These are phyloP conservation scores for Sclerodermus sp. DNA, from an alignment of 2,888 invertebrate species.

Conservation along the genomic window DNA sequence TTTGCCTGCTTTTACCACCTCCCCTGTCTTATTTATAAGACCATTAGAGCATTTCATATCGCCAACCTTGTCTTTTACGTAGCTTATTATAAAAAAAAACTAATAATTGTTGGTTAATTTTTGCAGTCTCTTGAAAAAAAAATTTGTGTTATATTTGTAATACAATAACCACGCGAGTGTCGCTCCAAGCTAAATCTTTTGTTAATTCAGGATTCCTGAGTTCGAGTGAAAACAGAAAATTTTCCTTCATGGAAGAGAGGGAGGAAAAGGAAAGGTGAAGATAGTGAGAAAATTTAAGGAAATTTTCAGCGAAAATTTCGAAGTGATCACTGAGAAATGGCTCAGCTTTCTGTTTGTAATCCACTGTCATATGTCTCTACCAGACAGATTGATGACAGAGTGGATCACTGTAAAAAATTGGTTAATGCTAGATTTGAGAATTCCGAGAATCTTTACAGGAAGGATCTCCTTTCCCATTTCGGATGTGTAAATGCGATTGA, in stretches of 20 bases:
- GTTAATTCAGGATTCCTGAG: no score
- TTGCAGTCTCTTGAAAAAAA: no score
- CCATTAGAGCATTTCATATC: no score
- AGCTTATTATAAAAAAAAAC: no score
- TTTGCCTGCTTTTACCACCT: no score
- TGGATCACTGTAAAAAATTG: constrained; percentile 64
- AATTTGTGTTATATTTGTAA: no score
- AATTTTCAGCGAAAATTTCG: background rate
- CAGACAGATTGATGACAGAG: constrained; percentile 65
- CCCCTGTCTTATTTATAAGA: no score
- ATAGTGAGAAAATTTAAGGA: background rate
- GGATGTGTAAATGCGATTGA: constrained; percentile 97
- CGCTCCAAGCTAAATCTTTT: no score
- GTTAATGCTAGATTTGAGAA: constrained; percentile 65
- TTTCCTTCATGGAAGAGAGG: constrained; percentile 33
- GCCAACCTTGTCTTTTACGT: no score
- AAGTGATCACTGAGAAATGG: constrained; percentile 46
- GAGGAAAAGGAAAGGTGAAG: constrained; percentile 28
- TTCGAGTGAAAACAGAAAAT: no score
- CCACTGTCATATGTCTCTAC: constrained; percentile 65
- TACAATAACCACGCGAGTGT: no score
- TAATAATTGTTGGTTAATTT: no score
- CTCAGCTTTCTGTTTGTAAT: constrained; percentile 60
- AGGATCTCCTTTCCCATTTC: constrained; percentile 86
- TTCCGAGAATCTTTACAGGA: constrained; percentile 77